Evolutionary conservation across 1,140 invertebrate genomes (phyloP), one percentile per base, ranked within the genome.

Genomic region (Aphaenogaster ashmeadi): DNA sequence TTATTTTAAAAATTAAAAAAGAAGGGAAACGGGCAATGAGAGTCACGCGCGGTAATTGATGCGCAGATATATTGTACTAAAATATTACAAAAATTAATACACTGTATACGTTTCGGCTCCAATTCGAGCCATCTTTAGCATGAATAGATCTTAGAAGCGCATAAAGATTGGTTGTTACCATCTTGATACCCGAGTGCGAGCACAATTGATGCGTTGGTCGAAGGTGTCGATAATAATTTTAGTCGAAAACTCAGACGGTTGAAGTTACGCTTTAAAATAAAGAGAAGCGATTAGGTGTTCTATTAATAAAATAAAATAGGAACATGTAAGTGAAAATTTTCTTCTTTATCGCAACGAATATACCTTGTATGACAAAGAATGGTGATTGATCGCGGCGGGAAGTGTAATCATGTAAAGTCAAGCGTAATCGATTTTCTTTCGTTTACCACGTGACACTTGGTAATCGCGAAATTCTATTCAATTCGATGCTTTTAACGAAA

Each of bases 401-500:
- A 60, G 54, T 27, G 27, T 44, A 78, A 78, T 78, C 56, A 66
- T 79, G 41, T 66, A 79, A 47, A 79, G 62, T 44, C 56, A 38
- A 44, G n/a, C 52, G 56, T 38, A 62, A 78, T 64, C 41, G 41
- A 62, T 44, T 78, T 47, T 78, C 75, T 47, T 79, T 44, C 33
- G 21, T 44, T 78, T 62, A 60, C 54, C 27, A 33, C 13, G 8
- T 7, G 54, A 44, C 21, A 41, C 74, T 18, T 44, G 47, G 21
- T n/a, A 62, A 78, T 47, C 77, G 50, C 2, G 44, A 36, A 21
- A 64, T 60, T 64, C 21, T 13, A 33, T 44, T 18, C 21, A 13
- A n/a, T 79, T 64, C 18, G 27, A 64, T 50, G 44, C 56, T 66
- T 79, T 79, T 79, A 79, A 79, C 18, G n/a, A 66, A 52, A 66